Evolutionary conservation across 2,113 vertebrate species (phyloP), one percentile per base, ranked within the genome.

Genomic region (Cinclus cinclus): DNA sequence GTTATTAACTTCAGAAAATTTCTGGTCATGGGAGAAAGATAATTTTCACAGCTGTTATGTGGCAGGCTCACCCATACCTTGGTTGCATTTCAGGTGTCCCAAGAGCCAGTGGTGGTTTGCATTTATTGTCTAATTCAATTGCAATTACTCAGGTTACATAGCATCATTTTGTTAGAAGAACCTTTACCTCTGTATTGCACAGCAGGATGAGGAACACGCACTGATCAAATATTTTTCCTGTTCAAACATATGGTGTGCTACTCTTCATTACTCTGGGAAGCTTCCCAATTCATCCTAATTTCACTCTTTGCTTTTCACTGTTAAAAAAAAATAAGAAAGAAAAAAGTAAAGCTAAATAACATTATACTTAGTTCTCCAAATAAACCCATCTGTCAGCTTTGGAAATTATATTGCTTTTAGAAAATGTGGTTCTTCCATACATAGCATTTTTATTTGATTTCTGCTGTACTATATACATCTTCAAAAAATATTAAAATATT

Each of bases 191-290:
- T 59, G n/a, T 49, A 52, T 59, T 65, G 52, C 46, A 67, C 30
- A 74, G 50, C 39, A 89, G 22, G 62, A 73, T 52, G 28, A 77
- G 25, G n/a, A 79, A 77, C 31, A 64, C 1, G 0, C 30, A 63
- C 8, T 55, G 55, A 93, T 88, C 42, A 89, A 87, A 60, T 39
- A 82, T 75, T 63, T 78, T 69, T 62, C 59, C 33, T 3, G 1
- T 70, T 89, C 74, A 84, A 87, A 59, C 74, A 90, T 74, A 87
- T 70, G 89, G 44, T 46, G 27, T 65, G 31, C 33, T 87, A 18
- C 64, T 91, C 78, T 87, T 92, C 80, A 47, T 90, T 87, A 87
- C 58, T 60, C 37, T 82, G 63, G 69, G 71, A 95, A 80, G 23
- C 59, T 88, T 86, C 70, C 50, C 23, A 77, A 47, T 81, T 87